Base-by-base conservation (phyloP, 92 coral and sea anemone genomes). In the Epizoanthus scotinus region DNA sequence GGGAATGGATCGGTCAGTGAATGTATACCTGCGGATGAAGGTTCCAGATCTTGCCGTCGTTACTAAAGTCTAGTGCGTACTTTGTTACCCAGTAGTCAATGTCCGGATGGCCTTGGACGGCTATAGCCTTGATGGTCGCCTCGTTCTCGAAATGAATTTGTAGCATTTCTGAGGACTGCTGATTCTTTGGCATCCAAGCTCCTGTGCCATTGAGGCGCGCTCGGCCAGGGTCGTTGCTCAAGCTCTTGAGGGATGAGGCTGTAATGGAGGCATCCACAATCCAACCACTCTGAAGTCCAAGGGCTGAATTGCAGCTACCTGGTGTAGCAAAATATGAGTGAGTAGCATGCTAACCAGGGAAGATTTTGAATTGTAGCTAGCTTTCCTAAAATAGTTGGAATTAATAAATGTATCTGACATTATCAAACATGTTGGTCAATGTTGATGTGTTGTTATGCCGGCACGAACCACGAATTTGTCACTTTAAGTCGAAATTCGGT, bases 171-270 rank as follows among this genome's bases (percentile, higher is more conserved):
- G 81, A 58, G 50, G 84, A 70, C 64, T 70, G 86, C 65, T 88
- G 92, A 57, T 55, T 82, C 34, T 58, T 81, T 63, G 97, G 97
- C 86, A 85, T 85, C 97, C 97, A 93, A 85, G 97, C 94, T 13
- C 92, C 89, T 54, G 82, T 73, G 1, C 95, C 94, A 83, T 90
- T 89, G 71, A 93, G 92, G 70, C 97, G 92, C 65, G 97, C 97
- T n/a, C 88, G 88, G 71, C 84, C 97, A 7, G 97, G 97, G 22
- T 92, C 97, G 57, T 75, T 70, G 28, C 70, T 82, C 44, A 83
- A 29, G 55, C 82, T 87, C 0, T 71, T 68, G 38, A 92, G 88
- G 15, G 97, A 90, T 13, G 94, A 87, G 3, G 97, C 97, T 67
- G 97, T 92, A 29, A 92, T 77, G 22, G 84, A 90, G 5, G 84